Conservation (phyloP, 2,888 invertebrate species). For the Adelognathus sp. region DNA sequence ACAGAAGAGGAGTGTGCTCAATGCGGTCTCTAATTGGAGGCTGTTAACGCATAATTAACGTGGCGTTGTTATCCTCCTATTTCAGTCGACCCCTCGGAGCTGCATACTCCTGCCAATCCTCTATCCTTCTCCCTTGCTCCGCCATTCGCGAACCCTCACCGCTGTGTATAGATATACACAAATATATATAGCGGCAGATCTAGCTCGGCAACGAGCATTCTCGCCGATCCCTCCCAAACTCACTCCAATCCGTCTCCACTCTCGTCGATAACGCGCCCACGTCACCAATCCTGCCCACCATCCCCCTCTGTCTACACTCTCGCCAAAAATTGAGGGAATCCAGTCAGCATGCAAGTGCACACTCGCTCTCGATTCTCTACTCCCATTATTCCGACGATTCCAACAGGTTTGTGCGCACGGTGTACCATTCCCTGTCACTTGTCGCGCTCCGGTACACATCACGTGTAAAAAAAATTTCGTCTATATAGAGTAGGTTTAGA, state of each 20-base stretch:
- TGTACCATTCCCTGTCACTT: neutral
- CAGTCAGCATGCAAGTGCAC: conserved; percentile 66
- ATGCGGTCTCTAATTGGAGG: conserved; percentile 73
- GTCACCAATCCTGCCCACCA: conserved; percentile 35
- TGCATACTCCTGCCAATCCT: conserved; percentile 30
- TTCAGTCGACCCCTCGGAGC: conserved; percentile 59
- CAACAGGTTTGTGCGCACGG: conserved; percentile 49
- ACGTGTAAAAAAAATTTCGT: too few species aligned
- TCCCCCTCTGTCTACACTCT: conserved; percentile 8
- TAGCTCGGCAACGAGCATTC: neutral
- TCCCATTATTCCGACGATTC: conserved; percentile 50
- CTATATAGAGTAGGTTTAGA: too few species aligned
- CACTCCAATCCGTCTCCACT: conserved; percentile 67
- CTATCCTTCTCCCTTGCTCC: conserved; percentile 13
- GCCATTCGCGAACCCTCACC: neutral
- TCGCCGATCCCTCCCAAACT: conserved; percentile 48
- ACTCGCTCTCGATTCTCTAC: conserved; percentile 47
- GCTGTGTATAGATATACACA: neutral
- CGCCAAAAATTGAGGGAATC: conserved; percentile 70
- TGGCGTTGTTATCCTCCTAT: conserved; percentile 68
- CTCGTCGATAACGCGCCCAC: conserved; percentile 61
- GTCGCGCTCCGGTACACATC: too few species aligned
- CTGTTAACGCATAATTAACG: conserved; percentile 77
- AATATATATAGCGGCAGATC: neutral
- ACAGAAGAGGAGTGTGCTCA: conserved; percentile 53